Evolutionary conservation across 2,888 invertebrate genomes (phyloP).

Genomic region (Andrena flavipes): DNA sequence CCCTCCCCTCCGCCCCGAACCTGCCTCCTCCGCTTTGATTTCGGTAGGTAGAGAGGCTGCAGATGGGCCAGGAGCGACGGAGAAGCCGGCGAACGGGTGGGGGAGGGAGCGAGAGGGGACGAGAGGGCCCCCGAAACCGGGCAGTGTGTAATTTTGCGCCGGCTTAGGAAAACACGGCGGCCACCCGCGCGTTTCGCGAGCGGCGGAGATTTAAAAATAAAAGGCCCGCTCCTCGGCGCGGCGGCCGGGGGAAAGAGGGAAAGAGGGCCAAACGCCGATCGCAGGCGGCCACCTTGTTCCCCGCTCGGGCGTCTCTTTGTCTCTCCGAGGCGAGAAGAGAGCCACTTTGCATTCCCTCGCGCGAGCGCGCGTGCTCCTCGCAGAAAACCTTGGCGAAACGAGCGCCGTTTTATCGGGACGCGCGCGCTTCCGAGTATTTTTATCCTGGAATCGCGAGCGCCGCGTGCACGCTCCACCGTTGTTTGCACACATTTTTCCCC

Average conservation of each 20-base stretch:
- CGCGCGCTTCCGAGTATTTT: conserved; percentile 44
- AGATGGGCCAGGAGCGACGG: conserved; percentile 29
- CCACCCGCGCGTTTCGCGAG: conserved; percentile 84
- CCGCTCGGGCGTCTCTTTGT: conserved; percentile 75
- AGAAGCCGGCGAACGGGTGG: conserved; percentile 2
- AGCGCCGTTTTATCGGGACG: conserved; percentile 13
- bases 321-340: conserved; percentile 71
- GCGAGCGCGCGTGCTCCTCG: conserved; percentile 36
- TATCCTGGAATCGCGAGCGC: conserved; percentile 30
- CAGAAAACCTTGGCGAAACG: conserved; percentile 30
- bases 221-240: conserved; percentile 65
- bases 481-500: conserved; percentile 17
- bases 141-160: conserved; percentile 85
- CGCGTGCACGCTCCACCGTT: background rate
- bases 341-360: conserved; percentile 68
- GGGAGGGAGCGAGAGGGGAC: conserved; percentile 14
- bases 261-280: conserved; percentile 62
- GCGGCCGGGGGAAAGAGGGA: conserved; percentile 22
- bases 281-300: conserved; percentile 71
- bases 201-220: conserved; percentile 83
- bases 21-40: conserved; percentile 56
- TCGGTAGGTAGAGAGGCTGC: conserved; percentile 60
- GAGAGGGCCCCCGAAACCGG: conserved; percentile 68
- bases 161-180: conserved; percentile 84
- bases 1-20: conserved; percentile 19